Base-by-base conservation (phyloP, 2,797 vertebrate genomes). In the Notamacropus eugenii region DNA sequence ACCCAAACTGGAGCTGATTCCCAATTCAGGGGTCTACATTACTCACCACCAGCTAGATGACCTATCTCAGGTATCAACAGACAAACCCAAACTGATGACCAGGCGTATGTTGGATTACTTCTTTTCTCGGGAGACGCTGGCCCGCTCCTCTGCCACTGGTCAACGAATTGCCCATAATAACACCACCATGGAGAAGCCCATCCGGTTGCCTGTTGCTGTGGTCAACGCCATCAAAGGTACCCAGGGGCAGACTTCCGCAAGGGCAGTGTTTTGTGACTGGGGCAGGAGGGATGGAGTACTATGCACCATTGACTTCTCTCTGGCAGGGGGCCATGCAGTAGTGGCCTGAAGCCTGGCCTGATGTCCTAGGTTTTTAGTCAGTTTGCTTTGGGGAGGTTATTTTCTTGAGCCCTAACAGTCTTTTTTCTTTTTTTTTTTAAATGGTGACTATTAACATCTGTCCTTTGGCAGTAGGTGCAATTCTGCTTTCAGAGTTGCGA, bases 41-140 rank as follows among this genome's bases (percentile, higher is more conserved):
- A 97, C 93, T 4, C 96, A 97, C 94, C 92, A 58, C 50, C 96
- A 98, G 97, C 87, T 97, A 59, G 94, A 97, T 0, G 91, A 98
- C 56, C 97, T 98, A 31, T 93, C 96, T 0, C 96, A 96, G 67
- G 96, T 97, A 16, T 93, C 98, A 54, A 50, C 93, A 0, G 97
- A 98, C 91, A 97, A 98, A 55, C 97, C 97, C 92, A 97, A 97
- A 92, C 96, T 97, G 62, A 97, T 96, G 96, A 97, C 96, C 5
- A 12, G 58, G n/a, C 59, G 92, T 19, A 93, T 97, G 28, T 93
- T 97, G 14, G 91, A 91, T 82, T 97, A 96, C 62, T 98, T 97
- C 95, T 98, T 97, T 94, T 97, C 96, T 0, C 40, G 93, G 56
- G 95, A 97, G 95, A 97, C 90, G 0, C 91, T 95, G 8, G 96